phyloP scores from a whole-genome alignment of 2,888 invertebrate genomes.

The Caenorhabditis sp. region DNA sequence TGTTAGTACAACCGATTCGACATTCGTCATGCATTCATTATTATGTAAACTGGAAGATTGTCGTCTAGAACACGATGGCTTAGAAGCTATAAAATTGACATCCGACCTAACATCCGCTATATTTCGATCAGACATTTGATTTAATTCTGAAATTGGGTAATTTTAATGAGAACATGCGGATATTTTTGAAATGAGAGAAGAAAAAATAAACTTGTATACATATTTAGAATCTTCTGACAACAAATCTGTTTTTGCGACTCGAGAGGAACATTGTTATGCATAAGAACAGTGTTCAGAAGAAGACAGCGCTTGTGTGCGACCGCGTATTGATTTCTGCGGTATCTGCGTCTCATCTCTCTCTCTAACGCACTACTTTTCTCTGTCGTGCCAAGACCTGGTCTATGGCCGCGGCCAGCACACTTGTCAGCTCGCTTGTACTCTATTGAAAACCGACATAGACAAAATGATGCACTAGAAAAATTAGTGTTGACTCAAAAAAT shows the following conservation, averaged over 20 bases:
- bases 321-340: constrained; percentile 41
- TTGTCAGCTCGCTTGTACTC: not conserved
- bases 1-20: constrained; percentile 79
- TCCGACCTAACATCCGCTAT: constrained; percentile 33
- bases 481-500: too few species aligned
- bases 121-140: constrained; percentile 56
- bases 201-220: too few species aligned
- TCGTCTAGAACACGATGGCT: constrained; percentile 49
- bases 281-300: constrained; percentile 29
- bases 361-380: not conserved
- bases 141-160: constrained; percentile 33
- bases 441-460: too few species aligned
- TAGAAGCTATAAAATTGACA: constrained; percentile 28
- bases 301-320: constrained; percentile 10
- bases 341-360: constrained; percentile 42
- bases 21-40: constrained; percentile 79
- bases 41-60: constrained; percentile 42
- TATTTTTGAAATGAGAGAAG: too few species aligned
- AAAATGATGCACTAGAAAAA: too few species aligned
- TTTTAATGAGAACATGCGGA: too few species aligned
- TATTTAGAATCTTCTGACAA: too few species aligned
- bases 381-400: constrained; percentile 52
- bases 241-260: too few species aligned
- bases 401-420: not conserved
- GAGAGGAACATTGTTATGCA: too few species aligned